These are phyloP conservation scores for Alethe castanea DNA, from an alignment of 2,113 vertebrate species.

Conservation along the genomic window DNA sequence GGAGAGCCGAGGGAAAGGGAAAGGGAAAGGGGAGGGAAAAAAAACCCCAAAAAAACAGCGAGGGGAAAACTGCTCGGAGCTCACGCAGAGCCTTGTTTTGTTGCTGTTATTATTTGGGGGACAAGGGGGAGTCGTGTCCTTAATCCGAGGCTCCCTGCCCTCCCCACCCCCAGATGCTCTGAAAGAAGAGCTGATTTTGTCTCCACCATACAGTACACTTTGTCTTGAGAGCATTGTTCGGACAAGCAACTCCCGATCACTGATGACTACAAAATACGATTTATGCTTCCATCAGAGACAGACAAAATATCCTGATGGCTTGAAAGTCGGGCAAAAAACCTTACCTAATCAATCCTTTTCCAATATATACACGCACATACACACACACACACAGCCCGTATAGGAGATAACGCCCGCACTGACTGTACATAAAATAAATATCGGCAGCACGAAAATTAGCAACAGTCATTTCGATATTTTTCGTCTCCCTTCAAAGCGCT, in stretches of 20 bases:
- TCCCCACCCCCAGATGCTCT: slow-evolving; percentile 14
- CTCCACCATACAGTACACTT: slow-evolving; percentile 53
- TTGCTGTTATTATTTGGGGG: slow-evolving; percentile 39
- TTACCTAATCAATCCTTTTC: slow-evolving; percentile 13
- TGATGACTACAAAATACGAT: slow-evolving; percentile 56
- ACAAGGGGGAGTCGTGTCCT: slow-evolving; percentile 27
- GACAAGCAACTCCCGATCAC: slow-evolving; percentile 52
- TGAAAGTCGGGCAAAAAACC: neutral
- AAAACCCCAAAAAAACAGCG: too few relatives aligned
- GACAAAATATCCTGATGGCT: slow-evolving; percentile 38
- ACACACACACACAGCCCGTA: neutral
- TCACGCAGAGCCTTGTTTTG: neutral
- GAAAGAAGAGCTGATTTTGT: slow-evolving; percentile 41
- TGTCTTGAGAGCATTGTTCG: slow-evolving; percentile 65
- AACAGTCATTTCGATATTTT: neutral
- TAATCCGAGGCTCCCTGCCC: slow-evolving; percentile 33
- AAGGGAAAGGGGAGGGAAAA: neutral
- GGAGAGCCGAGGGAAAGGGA: neutral
- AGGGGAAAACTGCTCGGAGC: neutral
- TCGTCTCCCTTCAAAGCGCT: neutral
- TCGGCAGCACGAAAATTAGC: neutral
- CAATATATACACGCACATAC: neutral
- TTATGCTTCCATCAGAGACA: slow-evolving; percentile 53
- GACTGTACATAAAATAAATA: neutral
- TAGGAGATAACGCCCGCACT: neutral